Base-by-base conservation (phyloP, 2,888 invertebrate species). In the Apotomis capreana region DNA sequence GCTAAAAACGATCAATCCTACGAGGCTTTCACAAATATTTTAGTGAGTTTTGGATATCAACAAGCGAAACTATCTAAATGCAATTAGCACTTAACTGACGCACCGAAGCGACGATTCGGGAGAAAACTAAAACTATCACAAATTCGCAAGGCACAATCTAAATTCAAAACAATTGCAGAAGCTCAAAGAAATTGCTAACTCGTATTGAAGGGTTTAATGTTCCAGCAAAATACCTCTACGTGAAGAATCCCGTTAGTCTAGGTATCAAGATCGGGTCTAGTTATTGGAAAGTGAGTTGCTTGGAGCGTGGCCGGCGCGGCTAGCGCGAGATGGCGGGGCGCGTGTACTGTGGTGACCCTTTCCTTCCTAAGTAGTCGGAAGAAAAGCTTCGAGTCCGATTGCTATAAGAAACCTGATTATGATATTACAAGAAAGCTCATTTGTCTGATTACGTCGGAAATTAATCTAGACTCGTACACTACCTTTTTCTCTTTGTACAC, bases 261-360 rank as follows among this genome's bases (percentile, higher is more conserved):
- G 71, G 68, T 68, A 68, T 68, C 71, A 71, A 71, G 71, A 71
- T 68, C 67, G 62, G 68, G 71, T 68, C 62, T 68, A 65, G 71
- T 68, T 71, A 71, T 71, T 71, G 71, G 68, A 71, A 71, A 71
- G 71, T 68, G 71, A 71, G 68, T 71, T 58, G 68, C 57, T 57
- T 67, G 68, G 62, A 71, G 71, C 71, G 71, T 52, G 58, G 71
- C 70, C 67, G 67, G 67, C 62, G 69, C 55, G 49, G 49, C 65
- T 57, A 54, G 65, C 63, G 51, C 57, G 65, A 46, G 3, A 15
- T 1, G 65, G 65, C 55, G 62, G 62, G 61, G 51, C 57, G 62
- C 68, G 71, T 62, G 62, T n/a, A 62, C 40, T 68, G 57, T 62
- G 36, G 58, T 51, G 68, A 59, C 64, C 55, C 61, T 68, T 62